These are phyloP conservation scores for Pandemis corylana DNA, from an alignment of 2,888 invertebrate genomes.

Conservation along the genomic window DNA sequence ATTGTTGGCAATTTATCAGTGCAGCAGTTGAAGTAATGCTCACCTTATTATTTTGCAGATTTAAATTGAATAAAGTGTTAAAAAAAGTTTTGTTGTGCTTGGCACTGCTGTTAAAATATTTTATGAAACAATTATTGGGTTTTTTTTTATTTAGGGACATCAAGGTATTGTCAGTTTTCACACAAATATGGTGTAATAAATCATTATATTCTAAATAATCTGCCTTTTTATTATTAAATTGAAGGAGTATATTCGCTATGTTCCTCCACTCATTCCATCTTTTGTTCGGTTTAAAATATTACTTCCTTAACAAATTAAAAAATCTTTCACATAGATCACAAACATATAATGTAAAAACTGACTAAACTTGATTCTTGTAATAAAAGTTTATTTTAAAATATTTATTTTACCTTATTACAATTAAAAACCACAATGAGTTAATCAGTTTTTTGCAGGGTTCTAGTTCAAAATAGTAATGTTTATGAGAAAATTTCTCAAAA, in stretches of 20 bases:
- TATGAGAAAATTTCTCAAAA: slow-evolving; percentile 31
- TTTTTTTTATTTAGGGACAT: slow-evolving; percentile 9
- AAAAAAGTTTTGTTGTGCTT: slow-evolving; percentile 5
- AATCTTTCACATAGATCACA: neutral
- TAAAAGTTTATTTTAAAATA: neutral
- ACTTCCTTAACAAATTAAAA: neutral
- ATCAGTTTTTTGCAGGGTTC: neutral
- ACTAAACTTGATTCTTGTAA: neutral
- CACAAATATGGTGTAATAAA: slow-evolving; percentile 11
- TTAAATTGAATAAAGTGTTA: slow-evolving; percentile 1
- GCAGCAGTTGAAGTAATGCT: slow-evolving; percentile 7
- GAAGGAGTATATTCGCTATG: neutral
- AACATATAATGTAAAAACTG: neutral
- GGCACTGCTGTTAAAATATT: slow-evolving; percentile 15
- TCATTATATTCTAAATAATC: neutral
- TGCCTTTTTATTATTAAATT: slow-evolving; percentile 14
- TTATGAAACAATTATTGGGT: slow-evolving; percentile 20
- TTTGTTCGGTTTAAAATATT: neutral
- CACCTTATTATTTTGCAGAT: slow-evolving; percentile 24
- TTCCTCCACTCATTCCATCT: neutral
- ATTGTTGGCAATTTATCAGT: slow-evolving; percentile 16
- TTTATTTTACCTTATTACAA: neutral
- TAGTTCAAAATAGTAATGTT: slow-evolving; percentile 3
- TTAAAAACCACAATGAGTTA: neutral
- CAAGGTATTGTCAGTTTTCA: slow-evolving; percentile 11